Conservation (phyloP, 2,797 vertebrate species). For the Etheostoma perlongum region DNA sequence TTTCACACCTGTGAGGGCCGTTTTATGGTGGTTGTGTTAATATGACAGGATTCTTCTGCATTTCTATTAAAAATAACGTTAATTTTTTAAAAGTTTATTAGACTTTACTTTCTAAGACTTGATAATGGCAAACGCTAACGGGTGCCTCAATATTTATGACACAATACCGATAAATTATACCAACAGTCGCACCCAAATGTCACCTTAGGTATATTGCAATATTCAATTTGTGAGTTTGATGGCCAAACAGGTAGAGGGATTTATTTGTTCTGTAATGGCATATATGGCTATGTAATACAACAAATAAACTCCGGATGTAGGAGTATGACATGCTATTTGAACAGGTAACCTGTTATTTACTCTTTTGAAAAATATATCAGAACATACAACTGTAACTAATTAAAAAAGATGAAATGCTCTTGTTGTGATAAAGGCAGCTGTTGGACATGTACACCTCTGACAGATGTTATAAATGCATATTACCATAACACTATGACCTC, state of each 20-base stretch:
- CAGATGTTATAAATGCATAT: background rate
- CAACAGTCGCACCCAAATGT: too few relatives aligned
- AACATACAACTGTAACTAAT: background rate
- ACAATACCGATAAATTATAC: too few relatives aligned
- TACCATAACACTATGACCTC: background rate
- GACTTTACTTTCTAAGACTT: background rate
- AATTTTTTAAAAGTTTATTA: background rate
- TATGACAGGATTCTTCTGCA: background rate
- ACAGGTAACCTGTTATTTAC: background rate
- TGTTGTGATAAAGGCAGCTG: background rate
- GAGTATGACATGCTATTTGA: background rate
- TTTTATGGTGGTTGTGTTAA: background rate
- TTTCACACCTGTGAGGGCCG: slow-evolving; percentile 30
- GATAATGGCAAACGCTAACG: background rate
- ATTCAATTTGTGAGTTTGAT: background rate
- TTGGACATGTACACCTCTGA: background rate
- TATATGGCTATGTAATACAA: background rate
- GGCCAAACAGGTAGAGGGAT: background rate
- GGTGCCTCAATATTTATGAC: background rate
- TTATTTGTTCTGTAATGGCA: background rate
- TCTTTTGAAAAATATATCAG: background rate
- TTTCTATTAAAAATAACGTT: background rate
- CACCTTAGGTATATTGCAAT: too few relatives aligned
- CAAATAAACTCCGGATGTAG: background rate
- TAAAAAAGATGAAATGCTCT: background rate